Conservation (phyloP, 2,888 invertebrate species). For the Notodonta ziczac region DNA sequence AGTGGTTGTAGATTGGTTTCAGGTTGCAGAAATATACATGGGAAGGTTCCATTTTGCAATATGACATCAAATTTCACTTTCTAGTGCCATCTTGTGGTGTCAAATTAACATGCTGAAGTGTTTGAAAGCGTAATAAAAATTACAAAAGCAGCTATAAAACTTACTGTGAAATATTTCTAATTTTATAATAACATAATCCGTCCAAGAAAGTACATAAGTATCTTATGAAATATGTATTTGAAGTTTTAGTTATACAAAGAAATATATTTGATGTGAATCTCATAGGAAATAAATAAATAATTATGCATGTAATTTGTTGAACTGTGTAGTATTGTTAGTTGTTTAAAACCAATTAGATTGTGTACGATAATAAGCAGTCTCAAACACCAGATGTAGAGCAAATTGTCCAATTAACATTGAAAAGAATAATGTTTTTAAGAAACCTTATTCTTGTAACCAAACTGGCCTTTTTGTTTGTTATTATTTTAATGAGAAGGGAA, state of each 20-base stretch:
- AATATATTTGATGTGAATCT: constrained; percentile 32
- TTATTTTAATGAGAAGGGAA: too few relatives aligned
- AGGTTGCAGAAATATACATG: too few relatives aligned
- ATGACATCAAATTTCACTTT: too few relatives aligned
- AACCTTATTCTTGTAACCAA: too few relatives aligned
- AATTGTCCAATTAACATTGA: background rate
- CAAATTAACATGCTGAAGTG: too few relatives aligned
- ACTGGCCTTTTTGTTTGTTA: too few relatives aligned
- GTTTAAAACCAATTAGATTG: background rate
- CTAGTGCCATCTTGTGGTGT: too few relatives aligned
- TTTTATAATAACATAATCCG: constrained; percentile 20
- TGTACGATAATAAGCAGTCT: background rate
- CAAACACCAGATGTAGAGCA: background rate
- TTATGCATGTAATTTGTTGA: background rate
- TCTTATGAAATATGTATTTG: constrained; percentile 6
- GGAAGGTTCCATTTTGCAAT: too few relatives aligned
- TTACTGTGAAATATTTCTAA: too few relatives aligned
- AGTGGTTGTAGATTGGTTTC: too few relatives aligned
- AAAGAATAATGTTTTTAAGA: background rate
- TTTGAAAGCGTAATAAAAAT: too few relatives aligned
- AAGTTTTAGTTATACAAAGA: background rate
- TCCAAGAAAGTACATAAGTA: constrained; percentile 22
- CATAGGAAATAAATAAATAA: constrained; percentile 11
- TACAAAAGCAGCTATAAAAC: too few relatives aligned
- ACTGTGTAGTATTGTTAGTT: background rate